phyloP scores from a whole-genome alignment of 2,888 invertebrate species.

The Dicranocentrus wangi region DNA sequence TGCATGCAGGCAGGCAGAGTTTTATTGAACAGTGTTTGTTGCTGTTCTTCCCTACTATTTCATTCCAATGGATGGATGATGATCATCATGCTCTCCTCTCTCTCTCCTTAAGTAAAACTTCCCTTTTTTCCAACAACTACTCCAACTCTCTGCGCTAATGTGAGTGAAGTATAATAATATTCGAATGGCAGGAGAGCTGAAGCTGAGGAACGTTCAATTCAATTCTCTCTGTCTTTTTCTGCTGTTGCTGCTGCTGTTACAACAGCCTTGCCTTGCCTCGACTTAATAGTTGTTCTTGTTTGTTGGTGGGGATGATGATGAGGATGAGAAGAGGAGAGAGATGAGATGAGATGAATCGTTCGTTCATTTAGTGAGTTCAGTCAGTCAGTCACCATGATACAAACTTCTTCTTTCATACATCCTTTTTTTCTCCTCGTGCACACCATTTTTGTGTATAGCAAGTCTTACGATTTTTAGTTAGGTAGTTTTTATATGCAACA shows the following conservation, averaged over 20 bases:
- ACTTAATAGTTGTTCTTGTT: constrained; percentile 20
- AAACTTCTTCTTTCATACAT: constrained; percentile 28
- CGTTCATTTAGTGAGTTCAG: constrained; percentile 37
- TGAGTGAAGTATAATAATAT: neutral
- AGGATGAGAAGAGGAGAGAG: constrained; percentile 15
- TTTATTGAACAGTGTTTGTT: too few relatives aligned
- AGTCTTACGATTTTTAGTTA: too few relatives aligned
- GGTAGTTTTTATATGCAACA: too few relatives aligned
- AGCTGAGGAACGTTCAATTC: constrained; percentile 21
- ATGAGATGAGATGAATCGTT: constrained; percentile 35
- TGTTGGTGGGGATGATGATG: constrained; percentile 12
- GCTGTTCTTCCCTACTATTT: constrained; percentile 1
- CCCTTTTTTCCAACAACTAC: neutral
- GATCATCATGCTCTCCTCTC: constrained; percentile 17
- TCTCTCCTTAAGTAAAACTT: constrained; percentile 18
- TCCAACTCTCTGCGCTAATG: neutral
- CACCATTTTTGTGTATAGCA: neutral
- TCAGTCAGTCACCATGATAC: constrained; percentile 43
- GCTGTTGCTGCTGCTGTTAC: neutral
- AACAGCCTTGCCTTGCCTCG: constrained; percentile 25
- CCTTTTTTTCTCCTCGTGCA: neutral
- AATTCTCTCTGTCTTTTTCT: neutral
- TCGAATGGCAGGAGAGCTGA: neutral
- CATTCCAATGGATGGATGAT: constrained; percentile 9
- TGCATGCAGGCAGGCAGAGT: neutral